Percentiles rank a stretch among this genome's conserved stretches.
phyloP scores from a whole-genome alignment of 2,797 vertebrate genomes.

The Notoglanidium macrostoma region DNA sequence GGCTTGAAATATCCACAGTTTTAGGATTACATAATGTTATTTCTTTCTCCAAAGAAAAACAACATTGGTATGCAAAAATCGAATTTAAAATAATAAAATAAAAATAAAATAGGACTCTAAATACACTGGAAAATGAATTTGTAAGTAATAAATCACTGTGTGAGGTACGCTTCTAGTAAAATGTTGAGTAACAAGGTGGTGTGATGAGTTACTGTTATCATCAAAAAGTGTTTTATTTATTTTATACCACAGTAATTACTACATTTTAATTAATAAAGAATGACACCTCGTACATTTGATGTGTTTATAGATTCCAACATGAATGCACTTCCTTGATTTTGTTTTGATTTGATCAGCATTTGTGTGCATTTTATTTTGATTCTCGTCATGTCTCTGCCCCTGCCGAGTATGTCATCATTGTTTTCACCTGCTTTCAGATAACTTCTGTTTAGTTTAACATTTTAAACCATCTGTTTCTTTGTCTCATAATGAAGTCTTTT shows the following conservation, averaged over 20 bases:
- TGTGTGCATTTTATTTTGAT: background rate
- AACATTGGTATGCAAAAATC: background rate
- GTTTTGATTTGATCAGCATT: background rate
- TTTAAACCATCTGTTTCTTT: background rate
- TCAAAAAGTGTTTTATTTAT: background rate
- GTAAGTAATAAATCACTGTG: background rate
- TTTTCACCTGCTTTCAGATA: background rate
- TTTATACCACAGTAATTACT: background rate
- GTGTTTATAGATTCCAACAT: background rate
- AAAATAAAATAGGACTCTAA: background rate
- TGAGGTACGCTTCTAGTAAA: background rate
- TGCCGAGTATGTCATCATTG: background rate
- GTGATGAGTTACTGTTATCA: background rate
- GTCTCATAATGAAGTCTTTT: background rate
- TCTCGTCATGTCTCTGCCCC: background rate
- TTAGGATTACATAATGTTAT: slow-evolving; percentile 61
- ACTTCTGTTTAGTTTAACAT: background rate
- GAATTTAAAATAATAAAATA: background rate
- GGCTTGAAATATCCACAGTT: slow-evolving; percentile 58
- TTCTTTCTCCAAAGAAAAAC: slow-evolving; percentile 53
- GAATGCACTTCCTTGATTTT: background rate
- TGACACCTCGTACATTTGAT: too few species aligned
- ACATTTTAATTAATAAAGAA: too few species aligned
- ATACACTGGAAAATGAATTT: background rate
- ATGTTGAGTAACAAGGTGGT: background rate